Evolutionary conservation across 2,888 invertebrate species (phyloP), one percentile per base, ranked within the genome.

Genomic region (Orchestes rusci): DNA sequence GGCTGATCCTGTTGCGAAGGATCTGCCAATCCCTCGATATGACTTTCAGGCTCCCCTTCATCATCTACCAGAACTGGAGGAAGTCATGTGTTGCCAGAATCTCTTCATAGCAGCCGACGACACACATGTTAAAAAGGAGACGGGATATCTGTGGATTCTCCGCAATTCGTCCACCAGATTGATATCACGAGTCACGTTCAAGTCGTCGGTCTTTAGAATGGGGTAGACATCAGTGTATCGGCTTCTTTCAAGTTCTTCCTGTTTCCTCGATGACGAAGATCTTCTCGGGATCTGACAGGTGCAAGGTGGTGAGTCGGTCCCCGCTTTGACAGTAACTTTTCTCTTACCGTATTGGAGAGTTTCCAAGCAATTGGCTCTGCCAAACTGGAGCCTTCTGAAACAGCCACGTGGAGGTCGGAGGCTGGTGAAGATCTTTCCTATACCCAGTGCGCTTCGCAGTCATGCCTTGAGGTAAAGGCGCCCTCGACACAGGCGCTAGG

Each of bases 371-470:
- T 13, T 39, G 16, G 38, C 38, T 16, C 28, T 38, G 10, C 41
- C 41, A 35, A 43, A 43, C 18, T 39, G 49, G 7, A 54, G 33
- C 13, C 33, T 29, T 16, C 34, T 42, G 16, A 17, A 23, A 5
- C 5, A 7, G 1, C 45, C 16, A n/a, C 39, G 18, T 4, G 47
- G 44, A 7, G 52, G 45, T 19, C 35, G 31, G n/a, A 50, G 39
- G 15, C 17, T 33, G 2, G 8, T 34, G 10, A 51, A 19, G 8
- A 52, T n/a, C 4, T 41, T 30, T 31, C 42, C 50, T 2, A 50
- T 1, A 39, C 23, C 51, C 52, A 54, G 23, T 52, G 48, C 1
- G 55, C 56, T 4, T 52, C 51, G 13, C 41, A 36, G 39, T 56
- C 55, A 41, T 56, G 55, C 12, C 55, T 27, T 2, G 52, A 34